Evolutionary conservation across 2,113 vertebrate species (phyloP).

Genomic region (Cephalopholis sonnerati): DNA sequence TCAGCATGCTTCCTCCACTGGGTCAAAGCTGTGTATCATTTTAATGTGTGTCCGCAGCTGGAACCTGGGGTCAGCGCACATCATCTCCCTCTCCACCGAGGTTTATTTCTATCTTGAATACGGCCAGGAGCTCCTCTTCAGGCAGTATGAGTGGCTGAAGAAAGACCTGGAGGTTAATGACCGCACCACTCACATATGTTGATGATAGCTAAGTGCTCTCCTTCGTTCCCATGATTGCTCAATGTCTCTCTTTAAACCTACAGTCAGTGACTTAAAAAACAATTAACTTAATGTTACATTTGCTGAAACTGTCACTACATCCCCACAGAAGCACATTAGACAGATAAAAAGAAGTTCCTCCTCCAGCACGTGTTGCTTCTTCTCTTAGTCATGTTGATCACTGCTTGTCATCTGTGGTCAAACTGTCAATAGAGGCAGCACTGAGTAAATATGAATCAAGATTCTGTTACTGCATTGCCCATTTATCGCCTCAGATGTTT

Average conservation of each 20-base stretch:
- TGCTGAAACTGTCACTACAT: too few relatives aligned
- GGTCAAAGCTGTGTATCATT: conserved; percentile 52
- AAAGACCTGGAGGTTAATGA: conserved; percentile 87
- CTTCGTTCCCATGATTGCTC: conserved; percentile 12
- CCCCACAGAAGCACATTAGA: too few relatives aligned
- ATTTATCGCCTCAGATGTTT: too few relatives aligned
- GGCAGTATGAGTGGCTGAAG: conserved; percentile 89
- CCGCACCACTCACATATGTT: conserved; percentile 10
- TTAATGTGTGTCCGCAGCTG: conserved; percentile 84
- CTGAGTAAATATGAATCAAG: too few relatives aligned
- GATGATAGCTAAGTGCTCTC: conserved; percentile 20
- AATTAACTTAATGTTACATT: too few relatives aligned
- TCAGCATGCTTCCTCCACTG: conserved; percentile 44
- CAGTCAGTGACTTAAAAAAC: too few relatives aligned
- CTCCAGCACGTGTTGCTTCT: too few relatives aligned
- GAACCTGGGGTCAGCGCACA: conserved; percentile 90
- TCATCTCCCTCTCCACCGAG: conserved; percentile 92
- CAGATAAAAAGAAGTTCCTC: too few relatives aligned
- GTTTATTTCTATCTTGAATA: conserved; percentile 90
- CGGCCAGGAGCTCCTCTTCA: conserved; percentile 86
- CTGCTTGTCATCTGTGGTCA: too few relatives aligned
- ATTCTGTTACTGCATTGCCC: too few relatives aligned
- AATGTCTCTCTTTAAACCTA: background rate
- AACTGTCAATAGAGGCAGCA: too few relatives aligned
- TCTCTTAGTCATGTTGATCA: too few relatives aligned